Evolutionary conservation across 2,797 vertebrate genomes (phyloP).

Genomic region (Acrossocheilus wenchowensis): DNA sequence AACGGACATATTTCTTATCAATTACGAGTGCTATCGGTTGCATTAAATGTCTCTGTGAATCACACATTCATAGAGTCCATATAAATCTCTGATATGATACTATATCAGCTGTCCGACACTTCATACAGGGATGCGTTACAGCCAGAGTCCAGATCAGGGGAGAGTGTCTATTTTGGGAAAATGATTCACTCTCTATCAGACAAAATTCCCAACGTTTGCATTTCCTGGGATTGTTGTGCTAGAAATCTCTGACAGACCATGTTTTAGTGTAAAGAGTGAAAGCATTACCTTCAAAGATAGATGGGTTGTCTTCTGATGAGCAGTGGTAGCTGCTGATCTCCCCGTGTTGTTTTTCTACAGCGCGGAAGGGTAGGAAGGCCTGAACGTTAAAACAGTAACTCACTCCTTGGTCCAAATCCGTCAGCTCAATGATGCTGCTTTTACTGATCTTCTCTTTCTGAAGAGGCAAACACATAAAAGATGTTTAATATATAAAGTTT

Average conservation of each 20-base stretch:
- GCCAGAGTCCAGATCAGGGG: neutral
- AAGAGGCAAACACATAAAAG: conserved; percentile 32
- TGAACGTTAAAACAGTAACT: conserved; percentile 90
- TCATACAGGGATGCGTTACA: neutral
- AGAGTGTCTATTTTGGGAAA: conserved; percentile 38
- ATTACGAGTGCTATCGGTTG: neutral
- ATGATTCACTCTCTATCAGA: neutral
- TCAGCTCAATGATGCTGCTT: conserved; percentile 73
- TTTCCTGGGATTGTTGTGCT: neutral
- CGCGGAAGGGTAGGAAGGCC: conserved; percentile 76
- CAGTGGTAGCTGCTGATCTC: conserved; percentile 71
- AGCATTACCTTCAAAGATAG: conserved; percentile 71
- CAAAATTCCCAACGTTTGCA: neutral
- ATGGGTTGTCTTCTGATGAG: conserved; percentile 60
- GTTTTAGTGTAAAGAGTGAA: neutral
- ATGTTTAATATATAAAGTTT: neutral
- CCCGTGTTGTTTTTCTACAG: conserved; percentile 70
- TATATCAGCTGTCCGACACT: neutral
- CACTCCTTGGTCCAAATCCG: conserved; percentile 73
- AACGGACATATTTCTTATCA: conserved; percentile 16
- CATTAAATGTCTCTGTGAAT: conserved; percentile 1
- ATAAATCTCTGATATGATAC: conserved; percentile 26
- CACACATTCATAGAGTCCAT: neutral
- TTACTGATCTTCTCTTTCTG: conserved; percentile 79
- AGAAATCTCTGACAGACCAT: conserved; percentile 1